Evolutionary conservation across 2,888 invertebrate species (phyloP).

Genomic region (Meghimatium bilineatum): DNA sequence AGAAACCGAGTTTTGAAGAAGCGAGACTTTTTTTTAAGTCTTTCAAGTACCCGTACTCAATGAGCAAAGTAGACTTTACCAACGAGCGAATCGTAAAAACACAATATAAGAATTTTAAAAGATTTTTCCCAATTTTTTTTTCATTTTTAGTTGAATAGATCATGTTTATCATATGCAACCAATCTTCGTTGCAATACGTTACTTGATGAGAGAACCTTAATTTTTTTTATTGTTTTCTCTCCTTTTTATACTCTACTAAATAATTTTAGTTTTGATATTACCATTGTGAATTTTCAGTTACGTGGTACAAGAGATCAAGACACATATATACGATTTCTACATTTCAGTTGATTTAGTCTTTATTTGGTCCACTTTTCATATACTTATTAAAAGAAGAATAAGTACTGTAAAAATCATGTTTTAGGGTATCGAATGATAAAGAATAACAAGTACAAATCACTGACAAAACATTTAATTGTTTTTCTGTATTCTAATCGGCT

Average conservation of each 20-base stretch:
- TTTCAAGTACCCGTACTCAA: too few relatives aligned
- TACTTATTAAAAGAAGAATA: background rate
- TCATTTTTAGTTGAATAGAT: background rate
- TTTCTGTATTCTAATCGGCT: background rate
- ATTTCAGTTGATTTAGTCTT: background rate
- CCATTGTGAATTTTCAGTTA: background rate
- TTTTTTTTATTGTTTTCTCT: background rate
- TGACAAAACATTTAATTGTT: background rate
- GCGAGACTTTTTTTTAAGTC: too few relatives aligned
- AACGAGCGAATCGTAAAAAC: background rate
- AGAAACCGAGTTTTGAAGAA: too few relatives aligned
- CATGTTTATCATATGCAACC: too few relatives aligned
- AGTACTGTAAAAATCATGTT: background rate
- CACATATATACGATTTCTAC: background rate
- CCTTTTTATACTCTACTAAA: background rate
- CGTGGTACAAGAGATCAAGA: background rate
- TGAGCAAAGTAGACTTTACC: too few relatives aligned
- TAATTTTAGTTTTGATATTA: background rate
- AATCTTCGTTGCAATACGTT: background rate
- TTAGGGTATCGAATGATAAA: background rate
- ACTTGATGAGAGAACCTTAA: background rate
- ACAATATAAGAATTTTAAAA: background rate
- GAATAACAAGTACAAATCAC: background rate
- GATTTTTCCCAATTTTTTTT: background rate
- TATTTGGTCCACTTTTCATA: background rate